Base-by-base conservation (phyloP, 1,140 invertebrate genomes). In the Drosophila lacteicornis region DNA sequence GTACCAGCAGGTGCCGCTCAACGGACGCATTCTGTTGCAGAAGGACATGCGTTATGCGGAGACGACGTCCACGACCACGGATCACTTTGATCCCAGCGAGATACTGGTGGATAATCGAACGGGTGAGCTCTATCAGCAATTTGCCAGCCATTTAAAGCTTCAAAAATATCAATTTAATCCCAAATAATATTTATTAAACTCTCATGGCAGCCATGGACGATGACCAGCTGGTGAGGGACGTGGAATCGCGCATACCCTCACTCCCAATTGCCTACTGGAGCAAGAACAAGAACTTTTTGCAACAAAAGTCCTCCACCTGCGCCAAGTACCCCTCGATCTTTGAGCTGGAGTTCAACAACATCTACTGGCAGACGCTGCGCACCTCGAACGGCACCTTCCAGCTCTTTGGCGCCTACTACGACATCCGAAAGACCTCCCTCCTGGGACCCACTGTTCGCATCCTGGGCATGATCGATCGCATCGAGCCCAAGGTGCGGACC, bases 311-410 rank as follows among this genome's bases (percentile, higher is more conserved):
- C 87, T 95, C 95, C 70, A 95, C 96, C 62, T 98, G 96, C 92
- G 96, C 96, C 62, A 94, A 94, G 27, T 98, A 97, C 88, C 97
- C 98, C 1, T 97, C 95, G 50, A 95, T 98, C 51, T 97, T 96
- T 90, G 97, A 98, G 75, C 93, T 98, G 57, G 96, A 98, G 91
- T 98, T 97, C 94, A 98, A 98, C 93, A 98, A 98, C 91, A 95
- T 97, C 8, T 98, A 98, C 92, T 98, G 97, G 97, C 97, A 98
- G 92, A 96, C 95, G 12, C 79, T 98, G 78, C 94, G 94, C 68
- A 96, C 96, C 1, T 95, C 94, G 33, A 97, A 98, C 79, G 97
- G 97, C 1, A 97, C 97, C 1, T 98, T 98, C 87, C 97, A 98
- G 79, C 92, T 98, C 2, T 98, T 97, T 87, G 97, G 97, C 1